Base-by-base conservation (phyloP, 1,140 invertebrate species). In the Drosophila murphyi region DNA sequence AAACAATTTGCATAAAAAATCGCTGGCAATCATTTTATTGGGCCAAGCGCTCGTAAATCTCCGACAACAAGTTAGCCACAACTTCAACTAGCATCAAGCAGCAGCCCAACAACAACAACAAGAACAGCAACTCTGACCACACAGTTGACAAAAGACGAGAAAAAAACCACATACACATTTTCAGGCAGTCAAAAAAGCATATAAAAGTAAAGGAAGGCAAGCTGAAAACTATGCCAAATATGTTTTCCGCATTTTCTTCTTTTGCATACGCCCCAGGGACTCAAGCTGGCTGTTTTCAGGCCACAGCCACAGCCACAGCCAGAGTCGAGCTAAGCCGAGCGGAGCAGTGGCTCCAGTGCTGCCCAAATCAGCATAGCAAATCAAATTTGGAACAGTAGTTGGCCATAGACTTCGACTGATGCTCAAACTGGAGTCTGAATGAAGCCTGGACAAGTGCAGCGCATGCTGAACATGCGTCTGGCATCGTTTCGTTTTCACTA, bases 1-100 rank as follows among this genome's bases (percentile, higher is more conserved):
- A 81, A 91, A 82, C 79, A 78, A 91, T 91, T 91, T 91, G 82
- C 89, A 91, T 91, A 87, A 89, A 91, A 91, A 89, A 90, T 91
- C 83, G 75, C 77, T 89, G 72, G 89, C 89, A 91, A 91, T 91
- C 87, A 91, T 91, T 91, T 91, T 91, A 91, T 91, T 91, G 89
- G 85, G 89, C 79, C 87, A 76, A 79, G 72, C 82, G 85, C 82
- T 89, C 85, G 83, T 91, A 91, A 91, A 91, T 91, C 89, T 91
- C 75, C 62, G 55, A 62, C 72, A 87, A 69, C 72, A 65, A 79
- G 69, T 72, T 62, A 32, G 74, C 57, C 65, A 45, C 52, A 72
- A 60, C 59, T 39, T 71, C 35, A 63, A 56, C 70, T 12, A 57
- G 35, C 34, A 57, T 8, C 54, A 56, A 31, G 12, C 50, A 52